Conservation (phyloP, 2,113 vertebrate genomes). For the Hoplias malabaricus region DNA sequence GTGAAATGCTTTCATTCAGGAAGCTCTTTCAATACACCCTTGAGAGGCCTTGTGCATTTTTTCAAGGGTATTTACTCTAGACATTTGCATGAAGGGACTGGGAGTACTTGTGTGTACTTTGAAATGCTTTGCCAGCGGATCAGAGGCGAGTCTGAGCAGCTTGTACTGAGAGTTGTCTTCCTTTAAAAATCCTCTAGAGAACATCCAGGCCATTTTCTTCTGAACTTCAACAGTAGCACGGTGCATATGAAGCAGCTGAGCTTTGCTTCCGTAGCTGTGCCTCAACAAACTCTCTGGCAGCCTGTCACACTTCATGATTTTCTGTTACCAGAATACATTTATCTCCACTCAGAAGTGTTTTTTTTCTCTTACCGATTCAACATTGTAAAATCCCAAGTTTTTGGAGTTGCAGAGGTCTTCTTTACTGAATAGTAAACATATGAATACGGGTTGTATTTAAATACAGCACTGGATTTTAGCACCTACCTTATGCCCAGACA, state of each 20-base stretch:
- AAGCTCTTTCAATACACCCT: conserved; percentile 10
- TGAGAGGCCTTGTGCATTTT: not conserved
- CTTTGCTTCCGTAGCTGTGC: not conserved
- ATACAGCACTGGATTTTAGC: not conserved
- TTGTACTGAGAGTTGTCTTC: not conserved
- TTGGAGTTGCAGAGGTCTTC: not conserved
- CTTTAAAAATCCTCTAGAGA: not conserved
- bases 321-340: not conserved
- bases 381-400: not conserved
- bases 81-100: not conserved
- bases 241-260: not conserved
- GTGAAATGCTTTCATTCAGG: conserved; percentile 1
- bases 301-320: not conserved
- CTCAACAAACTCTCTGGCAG: not conserved
- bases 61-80: not conserved
- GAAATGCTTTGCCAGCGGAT: not conserved
- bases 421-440: not conserved
- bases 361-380: not conserved
- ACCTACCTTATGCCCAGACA: too few species aligned
- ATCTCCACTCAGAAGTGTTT: not conserved
- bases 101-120: not conserved
- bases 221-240: not conserved
- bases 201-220: not conserved
- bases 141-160: not conserved
- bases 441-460: not conserved